These are phyloP conservation scores for Volucella bombylans DNA, from an alignment of 2,888 invertebrate species.

Conservation along the genomic window DNA sequence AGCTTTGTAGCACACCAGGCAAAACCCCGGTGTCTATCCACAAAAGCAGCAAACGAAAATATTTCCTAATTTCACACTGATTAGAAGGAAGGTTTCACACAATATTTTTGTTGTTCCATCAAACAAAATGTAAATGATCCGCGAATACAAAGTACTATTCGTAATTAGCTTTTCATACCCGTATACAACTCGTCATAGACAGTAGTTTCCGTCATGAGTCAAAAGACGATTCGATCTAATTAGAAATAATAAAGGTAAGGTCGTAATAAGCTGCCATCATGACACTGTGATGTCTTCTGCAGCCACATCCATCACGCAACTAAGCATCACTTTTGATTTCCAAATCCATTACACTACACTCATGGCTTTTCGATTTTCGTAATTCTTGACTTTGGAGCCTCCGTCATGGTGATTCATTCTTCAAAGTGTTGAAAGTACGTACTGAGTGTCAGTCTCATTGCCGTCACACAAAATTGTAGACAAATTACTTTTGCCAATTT, in stretches of 20 bases:
- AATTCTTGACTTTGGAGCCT: constrained; percentile 26
- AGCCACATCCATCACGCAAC: constrained; percentile 48
- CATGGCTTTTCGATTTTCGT: constrained; percentile 56
- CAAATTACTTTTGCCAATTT: neutral
- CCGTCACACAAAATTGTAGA: neutral
- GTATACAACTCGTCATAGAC: neutral
- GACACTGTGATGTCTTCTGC: constrained; percentile 26
- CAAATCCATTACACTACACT: constrained; percentile 49
- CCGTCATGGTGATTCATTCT: constrained; percentile 6
- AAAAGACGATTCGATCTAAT: constrained; percentile 39
- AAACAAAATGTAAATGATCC: constrained; percentile 18
- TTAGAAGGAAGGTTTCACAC: neutral
- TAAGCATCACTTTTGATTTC: constrained; percentile 56
- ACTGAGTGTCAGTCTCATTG: too few relatives aligned
- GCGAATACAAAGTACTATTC: neutral
- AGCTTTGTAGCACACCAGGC: too few relatives aligned
- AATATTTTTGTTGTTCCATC: neutral
- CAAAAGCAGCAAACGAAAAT: neutral
- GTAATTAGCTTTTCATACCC: too few relatives aligned
- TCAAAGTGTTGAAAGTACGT: too few relatives aligned
- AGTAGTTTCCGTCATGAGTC: constrained; percentile 12
- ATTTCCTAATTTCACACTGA: neutral
- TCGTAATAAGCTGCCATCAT: constrained; percentile 27
- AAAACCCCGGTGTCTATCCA: neutral
- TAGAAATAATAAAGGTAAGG: constrained; percentile 30